These are phyloP conservation scores for Volucella zonaria DNA, from an alignment of 2,888 invertebrate species.

Conservation along the genomic window DNA sequence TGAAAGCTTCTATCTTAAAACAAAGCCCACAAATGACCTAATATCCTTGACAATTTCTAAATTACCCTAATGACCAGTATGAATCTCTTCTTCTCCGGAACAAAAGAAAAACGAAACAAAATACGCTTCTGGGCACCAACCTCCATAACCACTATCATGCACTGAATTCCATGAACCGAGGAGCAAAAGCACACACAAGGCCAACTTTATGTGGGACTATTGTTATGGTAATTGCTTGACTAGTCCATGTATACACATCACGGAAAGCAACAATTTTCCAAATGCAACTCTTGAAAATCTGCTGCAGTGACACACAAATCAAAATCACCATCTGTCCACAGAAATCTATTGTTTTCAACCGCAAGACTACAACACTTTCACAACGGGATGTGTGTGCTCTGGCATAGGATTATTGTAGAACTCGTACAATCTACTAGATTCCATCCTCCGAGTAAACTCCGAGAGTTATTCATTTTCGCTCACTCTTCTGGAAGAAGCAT, in stretches of 20 bases:
- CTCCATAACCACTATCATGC: not conserved
- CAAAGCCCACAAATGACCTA: too few relatives aligned
- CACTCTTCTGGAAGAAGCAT: constrained; percentile 10
- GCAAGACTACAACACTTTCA: constrained; percentile 63
- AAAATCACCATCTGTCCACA: constrained; percentile 72
- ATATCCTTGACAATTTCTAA: too few relatives aligned
- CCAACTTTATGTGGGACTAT: constrained; percentile 39
- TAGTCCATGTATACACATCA: constrained; percentile 31
- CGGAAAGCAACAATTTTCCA: constrained; percentile 50
- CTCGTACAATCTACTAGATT: not conserved
- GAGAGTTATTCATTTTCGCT: constrained; percentile 7
- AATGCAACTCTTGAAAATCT: constrained; percentile 45
- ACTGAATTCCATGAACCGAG: constrained; percentile 12
- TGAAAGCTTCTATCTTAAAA: too few relatives aligned
- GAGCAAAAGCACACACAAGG: constrained; percentile 16
- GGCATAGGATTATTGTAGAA: not conserved
- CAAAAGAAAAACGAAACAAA: too few relatives aligned
- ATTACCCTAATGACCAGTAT: too few relatives aligned
- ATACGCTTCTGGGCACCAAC: too few relatives aligned
- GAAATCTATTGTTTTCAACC: constrained; percentile 65
- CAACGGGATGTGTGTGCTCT: constrained; percentile 22
- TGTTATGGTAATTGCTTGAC: constrained; percentile 71
- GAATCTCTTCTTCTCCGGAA: too few relatives aligned
- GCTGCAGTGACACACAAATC: constrained; percentile 71
- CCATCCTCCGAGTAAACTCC: not conserved